Base-by-base conservation (phyloP, 2,797 vertebrate species). In the Neosilurus mollespiculum region DNA sequence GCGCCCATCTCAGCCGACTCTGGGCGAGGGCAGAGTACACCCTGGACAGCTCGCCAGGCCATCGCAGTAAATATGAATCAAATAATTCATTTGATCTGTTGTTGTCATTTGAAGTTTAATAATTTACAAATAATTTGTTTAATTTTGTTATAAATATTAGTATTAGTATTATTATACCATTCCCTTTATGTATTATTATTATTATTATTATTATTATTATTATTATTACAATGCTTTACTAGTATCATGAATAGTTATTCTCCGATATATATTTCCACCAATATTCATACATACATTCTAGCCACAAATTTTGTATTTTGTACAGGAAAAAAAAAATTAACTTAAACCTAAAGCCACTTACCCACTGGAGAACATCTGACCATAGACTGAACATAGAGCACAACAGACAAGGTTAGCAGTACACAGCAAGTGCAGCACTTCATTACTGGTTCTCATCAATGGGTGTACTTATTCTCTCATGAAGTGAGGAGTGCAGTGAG, bases 391-490 rank as follows among this genome's bases (percentile, higher is more conserved):
- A 18, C 10, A 53, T 49, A 78, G 62, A 88, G 54, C 5, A 78
- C 43, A n/a, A 73, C 26, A 78, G 64, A 78, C 58, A 88, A 51
- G 72, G 81, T 18, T 15, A 85, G 54, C 34, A 64, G 73, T 43
- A 67, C 84, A 88, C 73, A 89, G 82, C 84, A 86, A 82, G 86
- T 88, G 84, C 86, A 71, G 83, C 80, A 61, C 73, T 86, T 89
- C 90, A 88, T 90, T 84, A 86, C 82, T 30, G 51, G 4, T 81
- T 84, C 83, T 81, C 58, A 76, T 81, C 59, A 81, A 53, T 62
- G 8, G 64, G 26, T 82, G 54, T 10, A 7, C 24, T 81, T 58
- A 64, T n/a, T 72, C 37, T 84, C 20, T 70, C 51, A 72, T 70
- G 56, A 78, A 78, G 61, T 34, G 64, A 70, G 43, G 26, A 82